Percentiles rank a stretch among this genome's conserved stretches.
phyloP scores from a whole-genome alignment of 2,113 vertebrate genomes.

The Oncorhynchus clarkii region DNA sequence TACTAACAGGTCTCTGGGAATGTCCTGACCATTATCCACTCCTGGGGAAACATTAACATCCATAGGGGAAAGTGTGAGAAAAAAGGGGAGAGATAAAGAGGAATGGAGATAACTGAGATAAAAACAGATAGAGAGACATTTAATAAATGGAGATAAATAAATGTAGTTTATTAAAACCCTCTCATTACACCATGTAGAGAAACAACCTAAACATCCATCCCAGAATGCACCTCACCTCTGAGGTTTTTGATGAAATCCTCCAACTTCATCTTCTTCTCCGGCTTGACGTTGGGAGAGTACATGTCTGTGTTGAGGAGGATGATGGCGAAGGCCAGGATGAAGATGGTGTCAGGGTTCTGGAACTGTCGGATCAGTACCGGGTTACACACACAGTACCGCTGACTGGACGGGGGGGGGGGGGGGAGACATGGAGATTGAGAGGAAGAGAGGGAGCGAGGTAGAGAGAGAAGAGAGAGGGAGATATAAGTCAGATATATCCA shows the following conservation, averaged over 20 bases:
- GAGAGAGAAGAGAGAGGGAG: no score
- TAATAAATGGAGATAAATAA: not conserved
- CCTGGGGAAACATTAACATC: slow-evolving; percentile 62
- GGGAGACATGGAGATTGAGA: not conserved
- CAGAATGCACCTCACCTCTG: slow-evolving; percentile 55
- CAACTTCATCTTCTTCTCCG: slow-evolving; percentile 95
- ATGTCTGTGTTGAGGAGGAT: slow-evolving; percentile 98
- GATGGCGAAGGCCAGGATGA: slow-evolving; percentile 96
- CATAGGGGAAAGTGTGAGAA: not conserved
- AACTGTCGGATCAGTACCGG: slow-evolving; percentile 93
- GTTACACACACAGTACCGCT: slow-evolving; percentile 95
- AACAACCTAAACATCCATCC: no score
- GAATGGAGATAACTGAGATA: not conserved
- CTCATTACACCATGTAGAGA: no score
- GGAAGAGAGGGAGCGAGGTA: not conserved
- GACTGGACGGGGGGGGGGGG: slow-evolving; percentile 66
- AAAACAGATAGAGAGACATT: not conserved
- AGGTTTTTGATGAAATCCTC: slow-evolving; percentile 98
- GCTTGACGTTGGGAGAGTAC: slow-evolving; percentile 96
- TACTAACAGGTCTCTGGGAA: slow-evolving; percentile 89
- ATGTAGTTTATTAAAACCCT: not conserved
- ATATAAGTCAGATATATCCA: no score
- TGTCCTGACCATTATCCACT: slow-evolving; percentile 97
- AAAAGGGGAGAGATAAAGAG: not conserved
- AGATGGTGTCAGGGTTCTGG: slow-evolving; percentile 97